These are phyloP conservation scores for Teleogryllus occipitalis DNA, from an alignment of 1,140 invertebrate species.

Conservation along the genomic window DNA sequence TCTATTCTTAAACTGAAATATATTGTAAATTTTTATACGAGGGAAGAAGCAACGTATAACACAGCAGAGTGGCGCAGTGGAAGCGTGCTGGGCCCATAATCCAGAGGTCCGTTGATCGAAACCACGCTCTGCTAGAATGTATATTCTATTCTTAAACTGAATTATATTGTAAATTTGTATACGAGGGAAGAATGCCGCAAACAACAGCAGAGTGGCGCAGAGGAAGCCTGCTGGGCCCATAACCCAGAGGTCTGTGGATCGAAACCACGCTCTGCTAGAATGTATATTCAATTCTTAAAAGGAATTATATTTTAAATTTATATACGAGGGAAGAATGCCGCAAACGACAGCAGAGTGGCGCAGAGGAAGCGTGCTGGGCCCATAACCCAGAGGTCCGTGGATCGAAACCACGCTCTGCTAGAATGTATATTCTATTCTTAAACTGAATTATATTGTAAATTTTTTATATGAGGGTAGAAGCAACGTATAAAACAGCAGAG, in stretches of 20 bases:
- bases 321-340: no score
- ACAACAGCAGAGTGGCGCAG: constrained; percentile 96
- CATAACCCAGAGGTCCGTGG: constrained; percentile 24
- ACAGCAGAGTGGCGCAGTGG: constrained; percentile 24
- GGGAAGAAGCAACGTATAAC: no score
- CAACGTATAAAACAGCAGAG: background rate
- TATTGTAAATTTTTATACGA: no score
- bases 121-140: constrained; percentile 24
- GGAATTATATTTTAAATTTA: no score
- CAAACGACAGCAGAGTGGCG: constrained; percentile 55
- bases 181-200: no score
- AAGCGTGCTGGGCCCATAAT: constrained; percentile 24
- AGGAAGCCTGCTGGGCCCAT: constrained; percentile 97
- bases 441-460: no score
- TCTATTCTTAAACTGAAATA: no score
- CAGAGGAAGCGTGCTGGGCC: constrained; percentile 23
- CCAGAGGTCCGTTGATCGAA: constrained; percentile 23
- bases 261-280: no score
- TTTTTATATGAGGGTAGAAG: no score
- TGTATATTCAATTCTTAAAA: no score
- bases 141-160: no score
- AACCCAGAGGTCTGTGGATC: constrained; percentile 96
- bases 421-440: constrained; percentile 58
- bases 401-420: constrained; percentile 23
- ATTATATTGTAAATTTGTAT: no score